Evolutionary conservation across 1,140 invertebrate species (phyloP).

Genomic region (silkworm (Bombyx mori)): ASM3026992v2 NC_085128.1:11692501-11693000

Average conservation of each 20-base stretch:
- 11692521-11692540: too few relatives aligned
- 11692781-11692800: background rate
- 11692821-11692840: conserved; percentile 62
- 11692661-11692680: background rate
- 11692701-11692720: background rate
- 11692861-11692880: conserved; percentile 68
- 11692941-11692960: conserved; percentile 82
- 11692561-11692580: too few relatives aligned
- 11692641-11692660: background rate
- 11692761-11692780: background rate
- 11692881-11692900: conserved; percentile 69
- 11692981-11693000: too few relatives aligned
- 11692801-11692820: conserved; percentile 46
- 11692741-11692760: background rate
- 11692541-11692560: too few relatives aligned
- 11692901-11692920: conserved; percentile 82
- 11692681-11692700: too few relatives aligned
- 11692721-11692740: background rate
- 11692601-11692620: too few relatives aligned
- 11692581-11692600: too few relatives aligned
- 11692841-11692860: conserved; percentile 74
- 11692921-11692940: conserved; percentile 85
- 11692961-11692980: background rate
- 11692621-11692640: too few relatives aligned
- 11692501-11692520: too few relatives aligned